Evolutionary conservation across 2,888 invertebrate genomes (phyloP).

Genomic region (Phymatocera aterrima): DNA sequence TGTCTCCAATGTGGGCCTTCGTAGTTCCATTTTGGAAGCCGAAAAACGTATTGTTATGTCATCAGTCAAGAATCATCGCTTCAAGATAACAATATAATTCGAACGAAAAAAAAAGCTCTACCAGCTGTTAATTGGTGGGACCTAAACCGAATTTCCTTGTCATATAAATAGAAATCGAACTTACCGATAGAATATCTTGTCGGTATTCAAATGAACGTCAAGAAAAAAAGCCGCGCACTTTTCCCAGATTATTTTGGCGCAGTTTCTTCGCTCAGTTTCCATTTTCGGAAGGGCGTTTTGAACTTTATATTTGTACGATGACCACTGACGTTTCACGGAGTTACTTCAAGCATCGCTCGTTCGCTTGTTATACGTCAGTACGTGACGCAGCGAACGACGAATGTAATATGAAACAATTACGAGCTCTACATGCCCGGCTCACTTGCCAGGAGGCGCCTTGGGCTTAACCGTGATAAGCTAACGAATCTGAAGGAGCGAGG

Average conservation of each 20-base stretch:
- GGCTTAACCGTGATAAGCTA: slow-evolving; percentile 8
- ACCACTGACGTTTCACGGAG: slow-evolving; percentile 21
- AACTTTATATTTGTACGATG: slow-evolving; percentile 13
- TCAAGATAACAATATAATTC: background rate
- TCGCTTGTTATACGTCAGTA: slow-evolving; percentile 37
- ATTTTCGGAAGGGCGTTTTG: slow-evolving; percentile 16
- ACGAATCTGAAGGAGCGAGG: background rate
- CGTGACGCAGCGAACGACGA: slow-evolving; percentile 39
- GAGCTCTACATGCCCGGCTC: slow-evolving; percentile 35
- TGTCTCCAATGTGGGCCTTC: background rate
- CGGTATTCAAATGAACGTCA: slow-evolving; percentile 56
- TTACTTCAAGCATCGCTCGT: slow-evolving; percentile 38
- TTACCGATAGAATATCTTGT: slow-evolving; percentile 63
- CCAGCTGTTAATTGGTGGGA: background rate
- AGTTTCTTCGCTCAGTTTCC: slow-evolving; percentile 21
- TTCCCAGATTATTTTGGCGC: slow-evolving; percentile 54
- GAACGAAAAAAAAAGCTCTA: background rate
- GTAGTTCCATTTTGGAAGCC: background rate
- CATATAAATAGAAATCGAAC: slow-evolving; percentile 47
- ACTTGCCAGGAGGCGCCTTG: slow-evolving; percentile 37
- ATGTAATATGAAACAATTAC: slow-evolving; percentile 46
- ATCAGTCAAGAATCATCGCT: background rate
- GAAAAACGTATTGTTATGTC: background rate
- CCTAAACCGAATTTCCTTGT: background rate
- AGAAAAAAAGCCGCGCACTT: slow-evolving; percentile 54